A percentile compares a stretch with the other conserved stretches of the same genome.
Conservation (phyloP, 2,888 invertebrate species). For the Spatulosminthurus flaviceps region DNA sequence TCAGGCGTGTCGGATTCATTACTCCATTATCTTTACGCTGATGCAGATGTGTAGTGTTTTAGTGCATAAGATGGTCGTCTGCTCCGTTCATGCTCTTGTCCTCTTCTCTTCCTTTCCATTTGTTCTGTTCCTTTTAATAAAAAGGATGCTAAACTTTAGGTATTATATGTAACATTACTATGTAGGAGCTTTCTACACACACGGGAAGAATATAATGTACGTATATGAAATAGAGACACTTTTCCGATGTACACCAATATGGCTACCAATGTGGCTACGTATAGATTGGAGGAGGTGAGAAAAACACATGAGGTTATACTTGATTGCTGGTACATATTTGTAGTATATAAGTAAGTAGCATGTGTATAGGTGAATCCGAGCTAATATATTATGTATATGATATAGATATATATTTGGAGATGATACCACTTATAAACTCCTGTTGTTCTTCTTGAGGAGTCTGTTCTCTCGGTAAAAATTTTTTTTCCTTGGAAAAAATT, state of each 20-base stretch:
- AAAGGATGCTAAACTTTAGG: not conserved
- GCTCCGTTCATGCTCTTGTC: slow-evolving; percentile 2
- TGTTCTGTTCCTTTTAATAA: too few relatives aligned
- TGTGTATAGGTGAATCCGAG: too few relatives aligned
- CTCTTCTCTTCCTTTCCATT: not conserved
- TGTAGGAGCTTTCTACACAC: too few relatives aligned
- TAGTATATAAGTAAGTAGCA: too few relatives aligned
- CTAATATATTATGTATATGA: not conserved
- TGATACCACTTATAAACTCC: not conserved
- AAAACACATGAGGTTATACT: too few relatives aligned
- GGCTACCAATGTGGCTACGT: too few relatives aligned
- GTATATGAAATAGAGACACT: too few relatives aligned
- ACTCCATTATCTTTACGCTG: slow-evolving; percentile 24
- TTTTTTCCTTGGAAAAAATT: slow-evolving; percentile 31
- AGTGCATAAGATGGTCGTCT: slow-evolving; percentile 5
- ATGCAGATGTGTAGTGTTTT: not conserved
- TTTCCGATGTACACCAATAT: not conserved
- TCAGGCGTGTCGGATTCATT: slow-evolving; percentile 62
- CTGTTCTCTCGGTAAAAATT: slow-evolving; percentile 19
- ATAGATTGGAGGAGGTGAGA: too few relatives aligned
- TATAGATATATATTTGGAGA: not conserved
- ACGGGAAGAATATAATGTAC: too few relatives aligned
- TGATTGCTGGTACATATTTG: too few relatives aligned
- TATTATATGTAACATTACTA: too few relatives aligned
- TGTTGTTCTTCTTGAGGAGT: slow-evolving; percentile 13